Percentiles rank a stretch among this genome's conserved stretches.
phyloP scores from a whole-genome alignment of 2,797 vertebrate species.

The Macropodus opercularis region DNA sequence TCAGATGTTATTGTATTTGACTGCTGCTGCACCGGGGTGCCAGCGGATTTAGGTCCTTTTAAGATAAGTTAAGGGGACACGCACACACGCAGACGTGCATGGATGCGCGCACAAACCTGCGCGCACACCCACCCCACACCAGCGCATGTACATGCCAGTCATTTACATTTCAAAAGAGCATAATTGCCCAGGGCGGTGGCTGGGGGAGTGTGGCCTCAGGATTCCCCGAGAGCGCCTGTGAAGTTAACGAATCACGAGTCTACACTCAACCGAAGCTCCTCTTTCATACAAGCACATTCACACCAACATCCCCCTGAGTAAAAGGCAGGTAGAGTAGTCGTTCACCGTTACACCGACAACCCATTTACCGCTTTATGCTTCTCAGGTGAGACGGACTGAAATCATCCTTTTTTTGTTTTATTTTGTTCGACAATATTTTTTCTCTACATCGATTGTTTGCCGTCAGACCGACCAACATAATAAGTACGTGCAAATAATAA shows the following conservation, averaged over 20 bases:
- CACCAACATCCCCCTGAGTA: conserved; percentile 69
- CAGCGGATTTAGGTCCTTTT: conserved; percentile 76
- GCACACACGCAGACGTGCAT: conserved; percentile 45
- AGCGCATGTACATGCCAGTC: conserved; percentile 47
- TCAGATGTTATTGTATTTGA: conserved; percentile 81
- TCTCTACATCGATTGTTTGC: conserved; percentile 22
- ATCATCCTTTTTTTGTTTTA: background rate
- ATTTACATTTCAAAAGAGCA: conserved; percentile 78
- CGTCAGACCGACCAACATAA: background rate
- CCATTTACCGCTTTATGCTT: conserved; percentile 35
- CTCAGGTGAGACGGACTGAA: background rate
- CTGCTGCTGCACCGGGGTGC: conserved; percentile 70
- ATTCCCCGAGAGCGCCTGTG: conserved; percentile 77
- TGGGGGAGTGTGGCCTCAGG: conserved; percentile 76
- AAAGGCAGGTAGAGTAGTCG: conserved; percentile 57
- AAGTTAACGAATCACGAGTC: conserved; percentile 77
- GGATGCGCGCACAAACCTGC: conserved; percentile 22
- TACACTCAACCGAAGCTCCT: conserved; percentile 62
- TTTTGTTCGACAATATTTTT: conserved; percentile 27
- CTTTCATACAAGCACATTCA: conserved; percentile 66
- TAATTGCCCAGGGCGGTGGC: conserved; percentile 77
- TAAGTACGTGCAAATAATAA: background rate
- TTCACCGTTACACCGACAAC: conserved; percentile 36
- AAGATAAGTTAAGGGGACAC: conserved; percentile 75
- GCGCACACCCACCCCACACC: conserved; percentile 36